Base-by-base conservation (phyloP, 2,888 invertebrate genomes). In the Poecilobothrus nobilitatus region DNA sequence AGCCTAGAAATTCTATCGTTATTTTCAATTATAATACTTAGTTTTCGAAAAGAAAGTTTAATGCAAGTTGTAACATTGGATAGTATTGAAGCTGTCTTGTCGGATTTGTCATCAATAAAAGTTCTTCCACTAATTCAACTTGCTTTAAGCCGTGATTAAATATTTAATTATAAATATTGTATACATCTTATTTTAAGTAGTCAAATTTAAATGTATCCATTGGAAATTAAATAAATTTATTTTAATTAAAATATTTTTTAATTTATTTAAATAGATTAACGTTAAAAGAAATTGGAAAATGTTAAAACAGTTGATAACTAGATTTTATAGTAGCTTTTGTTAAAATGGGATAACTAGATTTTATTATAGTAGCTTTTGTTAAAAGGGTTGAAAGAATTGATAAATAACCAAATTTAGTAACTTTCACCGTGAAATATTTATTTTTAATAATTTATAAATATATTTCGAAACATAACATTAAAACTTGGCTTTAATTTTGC, bases 1-100 rank as follows among this genome's bases (percentile, higher is more conserved):
- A 94, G 95, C 9, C 81, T 97, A 70, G 95, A 96, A 81, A 89
- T 96, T 61, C 84, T 97, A 68, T 88, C 97, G 0, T 81, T 94
- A n/a, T 85, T 95, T 68, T 92, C 95, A 0, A 88, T 92, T 62
- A 88, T 91, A 20, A 92, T 95, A 74, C 82, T 95, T 34, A 91
- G 91, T 77, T 93, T 94, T 77, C 85, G 95, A 37, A 92, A 91
- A 78, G 92, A 93, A 75, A 94, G 93, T 81, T 84, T 95, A 64
- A 86, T 94, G 82, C 86, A 88, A 75, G 88, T 88, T 1, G 85
- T 86, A 72, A 91, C 89, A 0, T 81, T 92, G 69, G 91, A 91
- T 74, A 91, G 88, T 75, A 89, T 94, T 10, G 94, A 95, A 85
- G 91, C 93, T 4, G 91, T 95, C 63, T 79, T 95, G 63, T 92